phyloP scores from a whole-genome alignment of 2,113 vertebrate species.

The Sturnira hondurensis region DNA sequence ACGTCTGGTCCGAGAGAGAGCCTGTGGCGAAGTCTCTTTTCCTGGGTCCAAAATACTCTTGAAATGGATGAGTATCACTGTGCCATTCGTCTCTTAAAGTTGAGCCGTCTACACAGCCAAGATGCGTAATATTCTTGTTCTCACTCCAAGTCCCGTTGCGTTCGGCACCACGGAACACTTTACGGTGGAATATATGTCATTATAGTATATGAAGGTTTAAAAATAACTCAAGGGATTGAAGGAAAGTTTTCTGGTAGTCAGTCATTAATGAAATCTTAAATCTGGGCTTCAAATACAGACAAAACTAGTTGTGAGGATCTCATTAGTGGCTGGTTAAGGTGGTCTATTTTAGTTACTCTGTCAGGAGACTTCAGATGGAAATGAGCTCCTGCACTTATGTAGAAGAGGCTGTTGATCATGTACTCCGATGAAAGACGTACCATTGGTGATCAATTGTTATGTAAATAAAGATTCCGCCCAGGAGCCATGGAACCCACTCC shows the following conservation, averaged over 20 bases:
- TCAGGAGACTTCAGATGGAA: conserved; percentile 67
- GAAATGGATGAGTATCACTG: not conserved
- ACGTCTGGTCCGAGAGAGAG: not conserved
- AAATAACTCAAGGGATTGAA: conserved; percentile 65
- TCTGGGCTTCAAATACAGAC: conserved; percentile 69
- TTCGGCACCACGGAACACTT: conserved; percentile 52
- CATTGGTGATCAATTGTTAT: conserved; percentile 56
- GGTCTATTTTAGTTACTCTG: conserved; percentile 65
- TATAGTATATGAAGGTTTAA: conserved; percentile 66
- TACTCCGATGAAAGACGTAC: conserved; percentile 42
- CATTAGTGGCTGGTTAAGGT: conserved; percentile 66
- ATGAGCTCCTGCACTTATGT: conserved; percentile 57
- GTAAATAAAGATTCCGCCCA: conserved; percentile 43
- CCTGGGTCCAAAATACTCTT: conserved; percentile 1
- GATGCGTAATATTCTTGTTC: conserved; percentile 59
- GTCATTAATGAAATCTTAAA: conserved; percentile 71
- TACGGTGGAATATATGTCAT: conserved; percentile 65
- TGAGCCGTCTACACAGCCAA: conserved; percentile 59
- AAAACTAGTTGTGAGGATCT: conserved; percentile 69
- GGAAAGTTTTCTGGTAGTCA: conserved; percentile 66
- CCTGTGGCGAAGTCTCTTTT: not conserved
- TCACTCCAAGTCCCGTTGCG: conserved; percentile 56
- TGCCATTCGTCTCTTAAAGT: conserved; percentile 55
- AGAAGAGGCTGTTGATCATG: conserved; percentile 46
- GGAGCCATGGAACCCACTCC: not conserved